Conservation (phyloP, 2,113 vertebrate genomes). For the Turdus rufiventris region DNA sequence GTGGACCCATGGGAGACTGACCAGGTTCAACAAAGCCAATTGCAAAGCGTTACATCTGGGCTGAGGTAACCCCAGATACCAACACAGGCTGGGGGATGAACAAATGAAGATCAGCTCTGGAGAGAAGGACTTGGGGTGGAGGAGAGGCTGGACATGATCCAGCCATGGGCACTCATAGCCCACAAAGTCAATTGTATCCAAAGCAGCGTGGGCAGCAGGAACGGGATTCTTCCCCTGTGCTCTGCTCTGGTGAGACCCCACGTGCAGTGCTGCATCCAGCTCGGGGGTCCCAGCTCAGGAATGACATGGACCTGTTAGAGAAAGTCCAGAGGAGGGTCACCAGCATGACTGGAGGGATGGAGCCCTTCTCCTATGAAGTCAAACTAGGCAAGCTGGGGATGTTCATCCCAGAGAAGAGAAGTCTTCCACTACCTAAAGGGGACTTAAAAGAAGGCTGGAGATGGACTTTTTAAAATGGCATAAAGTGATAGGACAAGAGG, state of each 20-base stretch:
- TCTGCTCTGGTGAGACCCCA: too few relatives aligned
- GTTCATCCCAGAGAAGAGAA: background rate
- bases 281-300: background rate
- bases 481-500: background rate
- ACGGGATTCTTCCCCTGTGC: too few relatives aligned
- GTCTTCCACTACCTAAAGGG: background rate
- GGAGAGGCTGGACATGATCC: too few relatives aligned
- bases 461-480: background rate
- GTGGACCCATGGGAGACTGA: background rate
- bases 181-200: background rate
- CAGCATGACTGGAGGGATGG: background rate
- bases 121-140: accelerated
- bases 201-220: too few relatives aligned
- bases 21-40: background rate
- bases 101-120: accelerated
- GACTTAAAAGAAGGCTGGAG: background rate
- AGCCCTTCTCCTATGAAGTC: background rate
- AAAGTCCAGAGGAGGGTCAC: background rate
- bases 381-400: background rate
- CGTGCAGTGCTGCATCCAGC: too few relatives aligned
- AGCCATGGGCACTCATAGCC: accelerated
- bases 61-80: background rate
- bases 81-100: background rate
- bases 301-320: background rate
- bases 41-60: background rate